phyloP scores from a whole-genome alignment of 2,888 invertebrate genomes.

The Coleophora flavipennella region DNA sequence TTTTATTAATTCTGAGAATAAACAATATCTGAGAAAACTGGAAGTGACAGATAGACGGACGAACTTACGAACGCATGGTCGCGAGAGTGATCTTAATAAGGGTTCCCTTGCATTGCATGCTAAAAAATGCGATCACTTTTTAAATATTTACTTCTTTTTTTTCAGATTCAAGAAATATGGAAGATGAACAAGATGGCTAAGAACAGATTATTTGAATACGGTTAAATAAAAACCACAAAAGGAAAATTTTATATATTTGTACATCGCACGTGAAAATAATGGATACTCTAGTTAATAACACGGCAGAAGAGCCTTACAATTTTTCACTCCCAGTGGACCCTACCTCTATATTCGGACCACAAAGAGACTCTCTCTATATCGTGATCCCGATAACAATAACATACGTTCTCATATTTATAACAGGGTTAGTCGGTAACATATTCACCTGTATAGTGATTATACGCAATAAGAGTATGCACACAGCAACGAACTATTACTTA shows the following conservation, averaged over 20 bases:
- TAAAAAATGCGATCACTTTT: too few relatives aligned
- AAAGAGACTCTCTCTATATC: constrained; percentile 72
- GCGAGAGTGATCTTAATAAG: too few relatives aligned
- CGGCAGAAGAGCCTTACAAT: constrained; percentile 16
- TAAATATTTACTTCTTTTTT: too few relatives aligned
- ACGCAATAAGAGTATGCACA: constrained; percentile 86
- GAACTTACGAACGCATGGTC: too few relatives aligned
- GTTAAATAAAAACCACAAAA: too few relatives aligned
- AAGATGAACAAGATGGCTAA: too few relatives aligned
- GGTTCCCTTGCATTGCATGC: too few relatives aligned
- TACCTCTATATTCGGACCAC: constrained; percentile 49
- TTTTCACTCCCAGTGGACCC: constrained; percentile 31
- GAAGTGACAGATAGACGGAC: too few relatives aligned
- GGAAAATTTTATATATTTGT: neutral
- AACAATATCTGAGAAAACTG: too few relatives aligned
- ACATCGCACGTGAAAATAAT: constrained; percentile 4
- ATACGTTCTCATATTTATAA: constrained; percentile 83
- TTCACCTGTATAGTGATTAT: constrained; percentile 89
- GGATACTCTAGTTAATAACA: constrained; percentile 12
- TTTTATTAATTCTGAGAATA: too few relatives aligned
- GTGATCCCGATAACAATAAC: constrained; percentile 83
- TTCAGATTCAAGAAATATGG: too few relatives aligned
- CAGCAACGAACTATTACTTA: constrained; percentile 85
- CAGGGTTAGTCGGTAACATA: constrained; percentile 85
- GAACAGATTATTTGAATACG: neutral